Conservation (phyloP, 1,140 invertebrate genomes). For the Myzus persicae region DNA sequence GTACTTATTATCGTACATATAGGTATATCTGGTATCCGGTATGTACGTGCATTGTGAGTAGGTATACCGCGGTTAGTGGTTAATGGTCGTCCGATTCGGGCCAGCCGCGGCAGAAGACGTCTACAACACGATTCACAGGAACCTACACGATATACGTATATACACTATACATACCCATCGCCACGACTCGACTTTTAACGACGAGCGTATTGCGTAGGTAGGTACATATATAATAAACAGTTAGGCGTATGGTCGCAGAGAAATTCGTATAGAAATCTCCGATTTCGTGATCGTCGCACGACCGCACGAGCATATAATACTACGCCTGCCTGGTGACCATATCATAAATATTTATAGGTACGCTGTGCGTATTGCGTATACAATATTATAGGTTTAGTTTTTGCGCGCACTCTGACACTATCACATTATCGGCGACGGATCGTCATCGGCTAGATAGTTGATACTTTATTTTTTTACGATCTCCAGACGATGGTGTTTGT, state of each 20-base stretch:
- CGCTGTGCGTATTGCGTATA: background rate
- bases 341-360: background rate
- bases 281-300: background rate
- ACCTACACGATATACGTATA: background rate
- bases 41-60: background rate
- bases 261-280: background rate
- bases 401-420: too few species aligned
- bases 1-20: background rate
- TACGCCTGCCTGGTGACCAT: too few species aligned
- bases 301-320: background rate
- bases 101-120: background rate
- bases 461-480: background rate
- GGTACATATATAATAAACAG: background rate
- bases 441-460: background rate
- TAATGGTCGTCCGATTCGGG: background rate
- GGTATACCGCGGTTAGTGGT: background rate
- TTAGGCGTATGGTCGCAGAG: background rate
- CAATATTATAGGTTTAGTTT: too few species aligned
- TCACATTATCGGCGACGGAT: too few species aligned
- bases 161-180: too few species aligned
- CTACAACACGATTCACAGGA: background rate
- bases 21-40: background rate
- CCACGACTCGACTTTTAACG: too few species aligned
- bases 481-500: background rate
- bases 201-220: too few species aligned